Base-by-base conservation (phyloP, 1,140 invertebrate species). In the Hylaeus volcanicus region DNA sequence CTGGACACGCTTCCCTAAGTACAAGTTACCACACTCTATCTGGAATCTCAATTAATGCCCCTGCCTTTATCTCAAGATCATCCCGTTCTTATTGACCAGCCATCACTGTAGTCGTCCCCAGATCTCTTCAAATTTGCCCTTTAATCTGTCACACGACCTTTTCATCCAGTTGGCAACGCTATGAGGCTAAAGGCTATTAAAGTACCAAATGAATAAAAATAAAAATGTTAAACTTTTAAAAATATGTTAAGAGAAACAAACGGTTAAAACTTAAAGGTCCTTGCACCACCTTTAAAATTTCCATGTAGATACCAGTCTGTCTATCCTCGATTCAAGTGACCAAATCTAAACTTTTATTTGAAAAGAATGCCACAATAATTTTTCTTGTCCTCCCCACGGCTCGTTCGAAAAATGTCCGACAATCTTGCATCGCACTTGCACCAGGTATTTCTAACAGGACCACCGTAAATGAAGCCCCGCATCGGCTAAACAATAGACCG, bases 1-100 rank as follows among this genome's bases (percentile, higher is more conserved):
- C 91, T 82, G 68, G 76, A 70, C 86, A 86, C 83, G 82, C 84
- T 77, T 79, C 74, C 68, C 71, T 74, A 87, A 81, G 84, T 86
- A 90, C 91, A 90, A 90, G 85, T 91, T 91, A 85, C 83, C 82
- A 87, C 86, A 79, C 86, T 88, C 83, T 93, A 93, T 93, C 91
- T 92, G 83, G 84, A 90, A 92, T 92, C 91, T 91, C 89, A 91
- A 92, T 92, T 92, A 92, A 93, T 92, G 88, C 84, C 88, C 66
- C 79, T 81, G 82, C 83, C 84, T 83, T 91, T 90, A 92, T 92
- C 91, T 77, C 85, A 71, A 84, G 83, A 91, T 92, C 88, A 89
- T 90, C 86, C 88, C 83, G 86, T 90, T 91, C 89, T 92, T 92
- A 92, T 92, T 89, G 90, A 91, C 86, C 71, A 82, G 82, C 74